phyloP scores from a whole-genome alignment of 2,113 vertebrate species.

The Dermatemys mawii region DNA sequence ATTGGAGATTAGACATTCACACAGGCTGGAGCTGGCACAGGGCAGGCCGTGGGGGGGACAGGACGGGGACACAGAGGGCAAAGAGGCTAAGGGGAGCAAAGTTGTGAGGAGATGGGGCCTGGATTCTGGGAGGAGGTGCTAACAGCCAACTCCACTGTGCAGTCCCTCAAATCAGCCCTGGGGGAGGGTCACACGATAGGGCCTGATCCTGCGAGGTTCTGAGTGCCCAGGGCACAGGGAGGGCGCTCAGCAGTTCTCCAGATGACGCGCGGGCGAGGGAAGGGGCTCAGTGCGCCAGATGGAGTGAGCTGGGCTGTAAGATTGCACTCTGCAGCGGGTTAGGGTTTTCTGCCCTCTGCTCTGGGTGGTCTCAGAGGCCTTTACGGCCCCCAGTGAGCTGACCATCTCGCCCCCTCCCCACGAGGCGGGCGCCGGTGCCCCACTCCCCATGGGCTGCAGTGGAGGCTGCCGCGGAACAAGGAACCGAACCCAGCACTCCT shows the following conservation, averaged over 20 bases:
- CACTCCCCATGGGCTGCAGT: too few species aligned
- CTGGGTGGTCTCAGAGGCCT: not conserved
- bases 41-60: slow-evolving; percentile 43
- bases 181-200: not conserved
- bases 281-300: not conserved
- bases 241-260: not conserved
- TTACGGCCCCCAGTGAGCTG: not conserved
- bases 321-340: too few species aligned
- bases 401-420: not conserved
- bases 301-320: not conserved
- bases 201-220: not conserved
- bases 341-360: not conserved
- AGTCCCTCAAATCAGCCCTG: not conserved
- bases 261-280: too few species aligned
- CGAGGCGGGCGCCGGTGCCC: too few species aligned
- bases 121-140: not conserved
- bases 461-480: not conserved
- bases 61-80: not conserved
- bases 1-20: slow-evolving; percentile 84
- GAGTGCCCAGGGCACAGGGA: not conserved
- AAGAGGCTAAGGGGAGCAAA: not conserved
- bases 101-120: not conserved
- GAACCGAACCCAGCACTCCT: too few species aligned
- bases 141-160: not conserved
- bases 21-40: slow-evolving; percentile 74